Evolutionary conservation across 2,113 vertebrate genomes (phyloP), one percentile per base, ranked within the genome.

Genomic region (Elephas maximus): DNA sequence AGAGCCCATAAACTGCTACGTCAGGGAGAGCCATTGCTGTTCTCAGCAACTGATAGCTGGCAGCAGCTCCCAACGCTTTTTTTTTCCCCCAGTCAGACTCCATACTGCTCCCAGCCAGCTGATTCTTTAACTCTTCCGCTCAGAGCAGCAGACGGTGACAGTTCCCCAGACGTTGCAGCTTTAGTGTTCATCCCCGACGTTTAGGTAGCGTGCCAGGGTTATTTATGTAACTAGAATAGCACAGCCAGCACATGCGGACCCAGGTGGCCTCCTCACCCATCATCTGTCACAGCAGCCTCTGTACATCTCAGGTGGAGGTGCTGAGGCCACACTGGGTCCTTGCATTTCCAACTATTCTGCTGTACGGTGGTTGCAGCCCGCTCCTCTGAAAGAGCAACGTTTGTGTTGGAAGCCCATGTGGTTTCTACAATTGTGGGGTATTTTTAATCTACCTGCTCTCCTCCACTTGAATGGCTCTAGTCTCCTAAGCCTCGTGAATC

Each of bases 111-210:
- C 63, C 15, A 30, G 57, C 93, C 83, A 84, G 91, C 82, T 84
- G 97, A 48, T 77, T 79, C 94, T 91, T 69, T 86, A 93, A 89
- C 24, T 30, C 67, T 5, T 33, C 10, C 71, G 86, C 83, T 71
- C 71, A 0, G 10, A 67, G 48, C 37, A 37, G 91, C 97, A 97
- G 89, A 91, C 67, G 94, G 93, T 37, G 90, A 93, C 89, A 81
- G 63, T 74, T 80, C 79, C 69, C 97, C 94, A 95, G 96, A 96
- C 94, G 94, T 86, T 84, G 79, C 37, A 1, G 33, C 93, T 95
- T 87, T 91, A 57, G 6, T 91, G 91, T 87, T 63, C 82, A 20
- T 80, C 94, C 76, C 94, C 76, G 83, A 85, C 76, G 73, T 82
- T 45, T 82, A 8, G 18, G 6, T 0, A 3, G 26, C 8, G 37